These are phyloP conservation scores for Campaea margaritaria DNA, from an alignment of 2,888 invertebrate genomes.

Conservation along the genomic window DNA sequence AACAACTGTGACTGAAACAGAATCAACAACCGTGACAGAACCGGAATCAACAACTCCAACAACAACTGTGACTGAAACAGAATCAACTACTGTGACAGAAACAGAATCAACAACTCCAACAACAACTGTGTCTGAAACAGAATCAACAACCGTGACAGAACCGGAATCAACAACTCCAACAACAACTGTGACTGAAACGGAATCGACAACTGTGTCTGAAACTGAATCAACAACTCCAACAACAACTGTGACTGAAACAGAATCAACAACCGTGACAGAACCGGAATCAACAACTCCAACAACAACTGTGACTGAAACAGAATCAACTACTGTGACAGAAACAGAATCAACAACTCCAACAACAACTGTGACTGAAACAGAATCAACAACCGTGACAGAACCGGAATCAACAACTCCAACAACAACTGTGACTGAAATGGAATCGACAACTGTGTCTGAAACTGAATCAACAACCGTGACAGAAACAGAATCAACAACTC, in stretches of 20 bases:
- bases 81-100: neutral
- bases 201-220: neutral
- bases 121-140: constrained; percentile 2
- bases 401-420: neutral
- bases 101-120: constrained; percentile 8
- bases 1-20: neutral
- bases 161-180: constrained; percentile 6
- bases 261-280: neutral
- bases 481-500: neutral
- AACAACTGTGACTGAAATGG: neutral
- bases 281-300: neutral
- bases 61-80: constrained; percentile 2
- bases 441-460: neutral
- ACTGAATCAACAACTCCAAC: constrained; percentile 3
- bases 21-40: neutral
- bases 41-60: neutral
- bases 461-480: neutral
- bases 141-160: neutral
- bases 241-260: neutral
- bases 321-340: constrained; percentile 3
- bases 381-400: neutral
- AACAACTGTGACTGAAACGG: constrained; percentile 1
- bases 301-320: neutral
- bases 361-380: constrained; percentile 1
- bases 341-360: neutral